Conservation (phyloP, 2,888 invertebrate genomes). For the Netelia virgata region DNA sequence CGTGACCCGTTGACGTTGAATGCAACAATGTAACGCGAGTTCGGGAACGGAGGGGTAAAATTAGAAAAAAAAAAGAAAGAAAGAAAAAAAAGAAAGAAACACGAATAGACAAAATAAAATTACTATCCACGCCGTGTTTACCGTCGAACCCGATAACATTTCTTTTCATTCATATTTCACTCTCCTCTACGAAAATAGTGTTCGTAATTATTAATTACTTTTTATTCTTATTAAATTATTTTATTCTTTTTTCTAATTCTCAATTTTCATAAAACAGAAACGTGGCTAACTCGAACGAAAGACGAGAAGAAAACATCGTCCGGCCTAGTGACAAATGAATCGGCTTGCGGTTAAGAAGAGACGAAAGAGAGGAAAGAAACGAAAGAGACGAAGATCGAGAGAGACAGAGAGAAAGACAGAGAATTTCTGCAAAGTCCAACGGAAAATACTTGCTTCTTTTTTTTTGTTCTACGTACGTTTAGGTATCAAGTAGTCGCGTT, state of each 20-base stretch:
- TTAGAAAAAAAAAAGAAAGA: neutral
- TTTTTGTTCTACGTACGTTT: neutral
- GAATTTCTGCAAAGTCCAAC: neutral
- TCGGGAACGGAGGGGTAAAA: no score
- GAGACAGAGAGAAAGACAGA: neutral
- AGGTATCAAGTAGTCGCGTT: conserved; percentile 14
- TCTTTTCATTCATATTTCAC: neutral
- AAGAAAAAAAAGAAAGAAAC: neutral
- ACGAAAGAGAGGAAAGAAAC: neutral
- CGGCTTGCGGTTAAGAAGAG: neutral
- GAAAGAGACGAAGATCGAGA: conserved; percentile 11
- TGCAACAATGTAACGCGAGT: neutral
- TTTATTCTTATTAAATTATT: neutral
- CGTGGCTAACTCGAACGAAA: no score
- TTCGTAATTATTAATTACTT: no score
- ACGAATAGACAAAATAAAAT: neutral
- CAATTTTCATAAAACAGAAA: neutral
- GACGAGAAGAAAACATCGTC: neutral
- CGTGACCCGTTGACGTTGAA: conserved; percentile 18
- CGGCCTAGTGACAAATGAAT: conserved; percentile 41
- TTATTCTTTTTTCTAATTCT: neutral
- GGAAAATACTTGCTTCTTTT: neutral
- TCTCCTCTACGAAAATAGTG: neutral
- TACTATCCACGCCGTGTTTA: neutral
- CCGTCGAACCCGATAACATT: no score